Conservation (phyloP, 2,113 vertebrate species). For the Rhea americana region DNA sequence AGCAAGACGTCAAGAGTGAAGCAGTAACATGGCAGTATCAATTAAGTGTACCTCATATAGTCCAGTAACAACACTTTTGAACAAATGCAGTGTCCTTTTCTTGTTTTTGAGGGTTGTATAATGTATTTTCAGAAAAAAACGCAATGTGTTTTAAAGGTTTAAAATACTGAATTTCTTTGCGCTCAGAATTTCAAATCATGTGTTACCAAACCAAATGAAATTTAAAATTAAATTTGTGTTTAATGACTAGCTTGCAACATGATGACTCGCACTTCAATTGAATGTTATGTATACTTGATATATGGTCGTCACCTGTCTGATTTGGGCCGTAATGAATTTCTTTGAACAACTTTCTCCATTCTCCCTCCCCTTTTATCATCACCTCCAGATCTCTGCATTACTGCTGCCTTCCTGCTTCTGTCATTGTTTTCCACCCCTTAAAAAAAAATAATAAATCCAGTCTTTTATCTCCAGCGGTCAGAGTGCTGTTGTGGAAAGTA, state of each 20-base stretch:
- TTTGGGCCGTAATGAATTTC: slow-evolving; percentile 17
- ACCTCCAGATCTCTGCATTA: slow-evolving; percentile 37
- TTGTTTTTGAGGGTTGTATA: neutral
- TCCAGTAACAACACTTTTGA: neutral
- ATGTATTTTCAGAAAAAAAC: neutral
- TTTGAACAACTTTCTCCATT: slow-evolving; percentile 35
- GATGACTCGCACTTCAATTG: neutral
- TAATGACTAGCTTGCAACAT: neutral
- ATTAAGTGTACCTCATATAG: neutral
- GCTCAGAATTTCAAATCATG: neutral
- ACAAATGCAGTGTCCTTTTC: neutral
- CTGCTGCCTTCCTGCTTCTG: slow-evolving; percentile 62
- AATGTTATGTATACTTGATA: neutral
- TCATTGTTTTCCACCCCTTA: slow-evolving; percentile 35
- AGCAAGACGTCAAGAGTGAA: neutral
- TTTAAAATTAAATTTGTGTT: neutral
- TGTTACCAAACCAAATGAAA: neutral
- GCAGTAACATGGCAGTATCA: neutral
- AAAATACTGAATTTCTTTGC: neutral
- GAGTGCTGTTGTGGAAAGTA: slow-evolving; percentile 45
- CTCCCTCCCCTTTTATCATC: slow-evolving; percentile 10
- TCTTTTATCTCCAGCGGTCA: slow-evolving; percentile 51
- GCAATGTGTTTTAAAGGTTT: neutral
- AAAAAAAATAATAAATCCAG: slow-evolving; percentile 39
- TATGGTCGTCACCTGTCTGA: neutral